phyloP scores from a whole-genome alignment of 1,140 invertebrate genomes.

The Anthonomus grandis region DNA sequence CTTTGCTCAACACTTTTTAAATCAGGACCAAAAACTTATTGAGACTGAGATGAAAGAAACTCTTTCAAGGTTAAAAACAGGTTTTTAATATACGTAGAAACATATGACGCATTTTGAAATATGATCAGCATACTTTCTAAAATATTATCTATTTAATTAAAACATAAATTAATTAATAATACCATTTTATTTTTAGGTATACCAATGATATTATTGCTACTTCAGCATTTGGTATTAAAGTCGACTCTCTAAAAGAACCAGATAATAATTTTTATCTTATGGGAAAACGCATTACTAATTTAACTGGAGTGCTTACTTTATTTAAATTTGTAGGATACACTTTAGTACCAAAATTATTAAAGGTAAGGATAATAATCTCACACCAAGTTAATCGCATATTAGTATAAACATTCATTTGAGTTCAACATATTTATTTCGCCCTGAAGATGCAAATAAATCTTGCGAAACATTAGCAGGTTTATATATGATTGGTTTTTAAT shows the following conservation, averaged over 20 bases:
- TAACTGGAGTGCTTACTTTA: conserved; percentile 36
- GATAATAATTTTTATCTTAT: conserved; percentile 43
- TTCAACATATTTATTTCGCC: too few species aligned
- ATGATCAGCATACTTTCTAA: too few species aligned
- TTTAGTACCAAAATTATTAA: conserved; percentile 6
- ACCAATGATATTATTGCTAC: conserved; percentile 46
- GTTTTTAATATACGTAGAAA: background rate
- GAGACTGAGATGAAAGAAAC: conserved; percentile 30
- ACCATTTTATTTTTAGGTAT: conserved; percentile 34
- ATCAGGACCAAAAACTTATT: conserved; percentile 18
- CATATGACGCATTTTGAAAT: too few species aligned
- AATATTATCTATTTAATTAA: too few species aligned
- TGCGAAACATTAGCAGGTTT: too few species aligned
- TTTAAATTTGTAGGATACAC: conserved; percentile 13
- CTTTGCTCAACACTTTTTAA: conserved; percentile 37
- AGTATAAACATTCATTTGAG: too few species aligned
- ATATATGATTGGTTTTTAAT: too few species aligned
- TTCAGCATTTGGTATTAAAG: conserved; percentile 45
- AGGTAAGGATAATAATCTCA: too few species aligned
- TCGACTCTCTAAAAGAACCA: conserved; percentile 40
- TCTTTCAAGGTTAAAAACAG: conserved; percentile 44
- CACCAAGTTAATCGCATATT: too few species aligned
- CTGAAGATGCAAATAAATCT: too few species aligned
- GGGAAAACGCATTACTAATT: conserved; percentile 36
- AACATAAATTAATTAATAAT: background rate